phyloP scores from a whole-genome alignment of 2,113 vertebrate species.

The Anguilla rostrata region DNA sequence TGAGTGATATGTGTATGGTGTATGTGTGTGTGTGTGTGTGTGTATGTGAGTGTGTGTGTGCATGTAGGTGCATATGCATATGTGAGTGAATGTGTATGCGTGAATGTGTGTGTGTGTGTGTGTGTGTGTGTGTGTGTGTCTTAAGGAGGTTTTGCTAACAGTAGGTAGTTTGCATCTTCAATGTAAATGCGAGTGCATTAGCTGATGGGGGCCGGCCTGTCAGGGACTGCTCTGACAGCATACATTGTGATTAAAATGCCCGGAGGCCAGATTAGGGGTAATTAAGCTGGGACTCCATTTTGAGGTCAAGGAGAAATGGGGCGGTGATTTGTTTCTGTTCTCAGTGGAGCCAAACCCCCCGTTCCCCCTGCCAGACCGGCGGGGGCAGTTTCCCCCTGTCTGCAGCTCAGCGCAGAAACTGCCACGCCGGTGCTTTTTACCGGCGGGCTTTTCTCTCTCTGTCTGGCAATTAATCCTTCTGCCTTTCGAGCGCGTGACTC shows the following conservation, averaged over 20 bases:
- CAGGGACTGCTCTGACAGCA: conserved; percentile 32
- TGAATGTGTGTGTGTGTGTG: neutral
- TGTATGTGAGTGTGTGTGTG: neutral
- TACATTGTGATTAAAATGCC: conserved; percentile 52
- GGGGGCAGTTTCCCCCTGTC: conserved; percentile 23
- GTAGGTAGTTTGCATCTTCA: neutral
- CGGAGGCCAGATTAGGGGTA: conserved; percentile 32
- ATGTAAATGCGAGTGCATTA: neutral
- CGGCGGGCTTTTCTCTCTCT: neutral
- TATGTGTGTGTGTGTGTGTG: conserved; percentile 4
- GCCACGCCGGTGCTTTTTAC: neutral
- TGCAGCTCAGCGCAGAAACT: neutral
- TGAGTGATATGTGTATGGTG: too few species aligned
- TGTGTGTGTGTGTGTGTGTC: neutral
- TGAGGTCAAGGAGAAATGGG: conserved; percentile 47
- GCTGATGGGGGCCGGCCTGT: conserved; percentile 21
- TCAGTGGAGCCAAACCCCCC: neutral
- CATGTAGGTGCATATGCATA: neutral
- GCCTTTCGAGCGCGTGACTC: neutral
- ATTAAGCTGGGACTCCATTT: conserved; percentile 32
- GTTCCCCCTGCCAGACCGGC: conserved; percentile 10
- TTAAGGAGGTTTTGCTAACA: neutral
- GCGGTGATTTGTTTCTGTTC: conserved; percentile 37
- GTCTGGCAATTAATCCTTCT: neutral
- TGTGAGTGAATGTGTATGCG: conserved; percentile 17